A percentile compares a stretch with the other conserved stretches of the same genome.
Conservation (phyloP, 2,797 vertebrate species). For the Acestrorhynchus altus region DNA sequence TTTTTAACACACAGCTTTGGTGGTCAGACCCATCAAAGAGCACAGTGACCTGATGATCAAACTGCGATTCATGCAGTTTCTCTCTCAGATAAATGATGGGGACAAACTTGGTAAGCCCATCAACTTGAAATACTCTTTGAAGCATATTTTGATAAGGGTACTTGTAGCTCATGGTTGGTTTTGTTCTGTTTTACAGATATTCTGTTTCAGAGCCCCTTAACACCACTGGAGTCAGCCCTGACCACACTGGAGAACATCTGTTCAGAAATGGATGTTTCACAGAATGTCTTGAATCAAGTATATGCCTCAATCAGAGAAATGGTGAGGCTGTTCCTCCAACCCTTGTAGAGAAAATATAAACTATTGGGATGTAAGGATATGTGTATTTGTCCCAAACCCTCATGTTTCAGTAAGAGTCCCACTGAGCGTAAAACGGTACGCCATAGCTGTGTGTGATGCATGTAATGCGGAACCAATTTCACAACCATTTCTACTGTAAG, state of each 20-base stretch:
- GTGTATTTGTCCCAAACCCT: too few relatives aligned
- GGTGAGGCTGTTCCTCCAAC: slow-evolving; percentile 61
- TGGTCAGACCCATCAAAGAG: slow-evolving; percentile 62
- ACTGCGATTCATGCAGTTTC: slow-evolving; percentile 72
- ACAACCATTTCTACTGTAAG: too few relatives aligned
- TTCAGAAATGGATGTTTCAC: slow-evolving; percentile 47
- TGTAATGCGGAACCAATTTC: too few relatives aligned
- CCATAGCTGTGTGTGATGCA: too few relatives aligned
- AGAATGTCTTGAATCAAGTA: slow-evolving; percentile 56
- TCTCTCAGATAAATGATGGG: slow-evolving; percentile 71
- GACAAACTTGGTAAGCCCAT: slow-evolving; percentile 69
- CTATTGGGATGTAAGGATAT: too few relatives aligned
- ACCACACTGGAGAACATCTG: slow-evolving; percentile 61
- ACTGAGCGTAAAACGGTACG: too few relatives aligned
- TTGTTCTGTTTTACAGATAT: slow-evolving; percentile 55
- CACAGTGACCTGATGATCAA: slow-evolving; percentile 51
- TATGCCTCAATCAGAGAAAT: slow-evolving; percentile 70
- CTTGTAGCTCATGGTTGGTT: neutral
- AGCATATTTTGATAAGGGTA: neutral
- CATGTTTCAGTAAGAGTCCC: too few relatives aligned
- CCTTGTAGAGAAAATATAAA: neutral
- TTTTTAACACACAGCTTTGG: slow-evolving; percentile 62
- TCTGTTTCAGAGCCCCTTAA: slow-evolving; percentile 59
- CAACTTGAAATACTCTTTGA: neutral
- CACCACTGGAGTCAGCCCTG: slow-evolving; percentile 76